phyloP scores from a whole-genome alignment of 2,797 vertebrate species.

The Oryzias dopingdopingensis region DNA sequence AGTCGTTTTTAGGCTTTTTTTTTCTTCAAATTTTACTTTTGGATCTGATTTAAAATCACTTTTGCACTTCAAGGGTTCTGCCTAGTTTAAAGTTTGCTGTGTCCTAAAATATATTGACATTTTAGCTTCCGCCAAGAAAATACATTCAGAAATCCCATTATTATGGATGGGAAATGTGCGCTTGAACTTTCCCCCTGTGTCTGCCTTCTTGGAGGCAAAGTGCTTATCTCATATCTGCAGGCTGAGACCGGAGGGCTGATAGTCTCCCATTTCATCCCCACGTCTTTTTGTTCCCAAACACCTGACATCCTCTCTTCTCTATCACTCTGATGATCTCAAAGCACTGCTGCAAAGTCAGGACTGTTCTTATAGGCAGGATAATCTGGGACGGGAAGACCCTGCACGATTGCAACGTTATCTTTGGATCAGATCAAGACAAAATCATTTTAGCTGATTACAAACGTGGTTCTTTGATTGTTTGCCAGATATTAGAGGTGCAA shows the following conservation, averaged over 20 bases:
- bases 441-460: constrained; percentile 41
- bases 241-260: constrained; percentile 66
- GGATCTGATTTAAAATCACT: constrained; percentile 11
- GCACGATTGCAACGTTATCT: constrained; percentile 29
- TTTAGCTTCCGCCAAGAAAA: constrained; percentile 9
- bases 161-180: constrained; percentile 19
- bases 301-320: constrained; percentile 63
- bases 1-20: constrained; percentile 16
- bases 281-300: constrained; percentile 72
- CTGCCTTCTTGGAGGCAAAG: constrained; percentile 50
- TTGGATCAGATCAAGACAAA: constrained; percentile 28
- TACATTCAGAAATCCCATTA: constrained; percentile 18
- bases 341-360: constrained; percentile 48
- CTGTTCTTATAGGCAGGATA: constrained; percentile 43
- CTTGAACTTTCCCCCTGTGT: constrained; percentile 7
- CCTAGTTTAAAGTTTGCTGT: not conserved
- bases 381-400: constrained; percentile 25
- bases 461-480: constrained; percentile 7
- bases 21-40: constrained; percentile 4
- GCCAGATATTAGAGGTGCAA: constrained; percentile 13
- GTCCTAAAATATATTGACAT: not conserved
- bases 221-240: constrained; percentile 75
- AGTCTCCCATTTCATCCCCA: constrained; percentile 66
- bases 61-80: not conserved
- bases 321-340: constrained; percentile 63